Conservation (phyloP, 2,888 invertebrate genomes). For the Dermolepida albohirtum region DNA sequence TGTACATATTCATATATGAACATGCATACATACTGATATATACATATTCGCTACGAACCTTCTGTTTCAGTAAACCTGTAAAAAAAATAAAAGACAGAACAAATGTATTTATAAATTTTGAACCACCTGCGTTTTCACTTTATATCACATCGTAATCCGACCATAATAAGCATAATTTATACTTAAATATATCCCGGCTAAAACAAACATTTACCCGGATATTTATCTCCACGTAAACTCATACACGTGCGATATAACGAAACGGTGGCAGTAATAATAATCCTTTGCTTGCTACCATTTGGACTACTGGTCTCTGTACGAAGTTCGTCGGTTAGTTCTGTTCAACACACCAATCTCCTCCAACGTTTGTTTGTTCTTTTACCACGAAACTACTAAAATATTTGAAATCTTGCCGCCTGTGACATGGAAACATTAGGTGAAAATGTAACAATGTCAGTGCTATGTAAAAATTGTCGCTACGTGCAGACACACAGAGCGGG, state of each 20-base stretch:
- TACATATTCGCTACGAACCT: not conserved
- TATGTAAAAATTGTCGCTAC: not conserved
- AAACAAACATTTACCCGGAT: slow-evolving; percentile 26
- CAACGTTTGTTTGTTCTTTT: no score
- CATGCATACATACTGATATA: slow-evolving; percentile 1
- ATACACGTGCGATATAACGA: slow-evolving; percentile 23
- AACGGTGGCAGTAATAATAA: slow-evolving; percentile 22
- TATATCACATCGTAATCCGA: slow-evolving; percentile 41
- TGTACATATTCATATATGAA: not conserved
- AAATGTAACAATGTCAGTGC: not conserved
- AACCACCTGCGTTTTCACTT: slow-evolving; percentile 41
- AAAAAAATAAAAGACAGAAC: slow-evolving; percentile 24
- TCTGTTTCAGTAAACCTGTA: not conserved
- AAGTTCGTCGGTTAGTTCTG: slow-evolving; percentile 4
- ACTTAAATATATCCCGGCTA: slow-evolving; percentile 37
- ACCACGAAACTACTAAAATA: slow-evolving; percentile 15
- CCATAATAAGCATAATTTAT: slow-evolving; percentile 42
- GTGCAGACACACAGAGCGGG: not conserved
- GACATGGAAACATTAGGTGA: not conserved
- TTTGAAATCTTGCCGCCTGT: slow-evolving; percentile 11
- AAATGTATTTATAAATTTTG: slow-evolving; percentile 37
- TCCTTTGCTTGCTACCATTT: slow-evolving; percentile 26
- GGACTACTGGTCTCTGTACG: not conserved
- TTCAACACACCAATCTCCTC: no score
- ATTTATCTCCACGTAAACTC: slow-evolving; percentile 23